Evolutionary conservation across 2,113 vertebrate species (phyloP).

Genomic region (Lates calcarifer): DNA sequence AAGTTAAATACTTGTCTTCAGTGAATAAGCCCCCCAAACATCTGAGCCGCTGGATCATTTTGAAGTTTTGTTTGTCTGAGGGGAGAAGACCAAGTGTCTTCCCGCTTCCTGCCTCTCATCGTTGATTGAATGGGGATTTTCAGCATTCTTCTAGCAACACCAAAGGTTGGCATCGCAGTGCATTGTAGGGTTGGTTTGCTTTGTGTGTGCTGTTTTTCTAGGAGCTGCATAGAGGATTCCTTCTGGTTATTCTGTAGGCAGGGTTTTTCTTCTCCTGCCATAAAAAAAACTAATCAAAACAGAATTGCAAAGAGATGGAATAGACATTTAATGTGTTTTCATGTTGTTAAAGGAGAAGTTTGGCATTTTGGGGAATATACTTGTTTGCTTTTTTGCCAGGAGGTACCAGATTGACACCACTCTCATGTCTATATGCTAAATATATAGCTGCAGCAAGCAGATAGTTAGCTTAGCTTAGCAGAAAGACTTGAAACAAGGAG

Average conservation of each 20-base stretch:
- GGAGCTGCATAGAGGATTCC: slow-evolving; percentile 48
- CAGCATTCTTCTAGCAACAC: slow-evolving; percentile 64
- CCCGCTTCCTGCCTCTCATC: slow-evolving; percentile 49
- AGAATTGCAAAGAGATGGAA: background rate
- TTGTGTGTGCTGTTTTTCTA: slow-evolving; percentile 57
- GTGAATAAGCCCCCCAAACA: slow-evolving; percentile 55
- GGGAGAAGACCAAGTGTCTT: slow-evolving; percentile 55
- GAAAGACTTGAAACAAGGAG: background rate
- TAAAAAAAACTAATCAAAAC: no score
- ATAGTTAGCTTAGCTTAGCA: slow-evolving; percentile 2
- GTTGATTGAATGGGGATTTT: slow-evolving; percentile 77
- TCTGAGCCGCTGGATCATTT: slow-evolving; percentile 59
- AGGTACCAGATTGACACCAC: background rate
- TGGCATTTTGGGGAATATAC: background rate
- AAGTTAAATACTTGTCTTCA: slow-evolving; percentile 55
- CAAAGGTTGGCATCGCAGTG: slow-evolving; percentile 62
- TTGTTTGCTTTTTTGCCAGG: background rate
- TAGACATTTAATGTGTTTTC: background rate
- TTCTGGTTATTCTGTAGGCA: slow-evolving; percentile 31
- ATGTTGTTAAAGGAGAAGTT: background rate
- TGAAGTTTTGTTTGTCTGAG: slow-evolving; percentile 63
- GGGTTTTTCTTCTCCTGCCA: slow-evolving; percentile 21
- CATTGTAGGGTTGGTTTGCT: slow-evolving; percentile 60
- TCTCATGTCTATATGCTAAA: background rate
- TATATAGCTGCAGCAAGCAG: background rate